Conservation (phyloP, 2,113 vertebrate genomes). For the Sprattus sprattus region DNA sequence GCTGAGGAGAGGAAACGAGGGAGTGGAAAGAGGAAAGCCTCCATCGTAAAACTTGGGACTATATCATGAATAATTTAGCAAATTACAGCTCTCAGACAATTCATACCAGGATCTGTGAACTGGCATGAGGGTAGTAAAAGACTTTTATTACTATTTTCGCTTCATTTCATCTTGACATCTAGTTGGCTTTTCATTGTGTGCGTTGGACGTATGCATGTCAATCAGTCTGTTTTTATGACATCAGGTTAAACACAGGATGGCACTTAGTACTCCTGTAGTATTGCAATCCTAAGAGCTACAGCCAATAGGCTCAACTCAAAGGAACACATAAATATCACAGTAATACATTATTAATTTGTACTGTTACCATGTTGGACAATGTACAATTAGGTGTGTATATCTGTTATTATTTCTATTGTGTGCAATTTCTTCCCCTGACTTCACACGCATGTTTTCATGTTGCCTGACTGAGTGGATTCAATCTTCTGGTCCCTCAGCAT, state of each 20-base stretch:
- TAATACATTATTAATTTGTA: not conserved
- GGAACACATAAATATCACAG: not conserved
- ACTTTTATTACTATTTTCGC: not conserved
- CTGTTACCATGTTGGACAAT: not conserved
- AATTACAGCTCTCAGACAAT: not conserved
- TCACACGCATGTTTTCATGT: not conserved
- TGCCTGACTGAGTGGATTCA: not conserved
- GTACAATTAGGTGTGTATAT: not conserved
- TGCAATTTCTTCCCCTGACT: not conserved
- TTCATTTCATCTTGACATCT: not conserved
- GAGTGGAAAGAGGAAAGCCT: not conserved
- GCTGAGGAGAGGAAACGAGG: not conserved
- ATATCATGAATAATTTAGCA: slow-evolving; percentile 4
- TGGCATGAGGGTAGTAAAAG: not conserved
- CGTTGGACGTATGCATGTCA: not conserved
- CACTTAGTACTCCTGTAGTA: not conserved
- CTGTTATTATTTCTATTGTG: not conserved
- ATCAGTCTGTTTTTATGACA: not conserved
- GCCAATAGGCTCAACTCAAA: not conserved
- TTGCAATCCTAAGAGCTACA: not conserved
- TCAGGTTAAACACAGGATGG: not conserved
- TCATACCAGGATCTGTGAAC: not conserved
- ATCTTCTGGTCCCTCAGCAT: not conserved
- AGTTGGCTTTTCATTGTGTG: not conserved
- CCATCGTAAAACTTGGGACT: not conserved